Evolutionary conservation across 1,140 invertebrate genomes (phyloP).

Genomic region (Artemia franciscana): DNA sequence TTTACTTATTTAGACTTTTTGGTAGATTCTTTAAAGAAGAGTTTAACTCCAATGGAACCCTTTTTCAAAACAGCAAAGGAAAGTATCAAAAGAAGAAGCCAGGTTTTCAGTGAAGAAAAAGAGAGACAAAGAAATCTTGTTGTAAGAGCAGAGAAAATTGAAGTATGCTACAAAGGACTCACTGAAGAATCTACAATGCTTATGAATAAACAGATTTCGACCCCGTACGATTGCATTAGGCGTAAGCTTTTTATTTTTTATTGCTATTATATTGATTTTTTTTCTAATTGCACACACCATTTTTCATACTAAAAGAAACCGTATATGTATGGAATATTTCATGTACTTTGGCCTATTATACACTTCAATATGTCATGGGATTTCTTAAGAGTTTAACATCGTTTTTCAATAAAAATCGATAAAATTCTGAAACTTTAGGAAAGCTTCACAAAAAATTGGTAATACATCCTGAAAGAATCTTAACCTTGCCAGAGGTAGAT

Average conservation of each 20-base stretch:
- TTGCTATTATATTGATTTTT: too few species aligned
- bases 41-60: background rate
- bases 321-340: too few species aligned
- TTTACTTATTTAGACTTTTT: background rate
- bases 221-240: conserved; percentile 70
- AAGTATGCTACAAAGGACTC: conserved; percentile 48
- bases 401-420: too few species aligned
- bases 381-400: too few species aligned
- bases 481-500: too few species aligned
- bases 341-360: too few species aligned
- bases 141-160: conserved; percentile 72
- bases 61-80: background rate
- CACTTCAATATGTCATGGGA: too few species aligned
- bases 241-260: conserved; percentile 31
- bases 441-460: too few species aligned
- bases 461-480: too few species aligned
- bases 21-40: background rate
- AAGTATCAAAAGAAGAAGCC: background rate
- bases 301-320: too few species aligned
- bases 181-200: conserved; percentile 45
- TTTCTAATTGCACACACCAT: too few species aligned
- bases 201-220: conserved; percentile 83
- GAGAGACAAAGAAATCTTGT: conserved; percentile 39
- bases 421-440: too few species aligned
- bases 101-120: conserved; percentile 45